These are phyloP conservation scores for Theonella swinhoei DNA, from an alignment of 37 sponge, comb jelly and placozoan genomes.

Conservation along the genomic window DNA sequence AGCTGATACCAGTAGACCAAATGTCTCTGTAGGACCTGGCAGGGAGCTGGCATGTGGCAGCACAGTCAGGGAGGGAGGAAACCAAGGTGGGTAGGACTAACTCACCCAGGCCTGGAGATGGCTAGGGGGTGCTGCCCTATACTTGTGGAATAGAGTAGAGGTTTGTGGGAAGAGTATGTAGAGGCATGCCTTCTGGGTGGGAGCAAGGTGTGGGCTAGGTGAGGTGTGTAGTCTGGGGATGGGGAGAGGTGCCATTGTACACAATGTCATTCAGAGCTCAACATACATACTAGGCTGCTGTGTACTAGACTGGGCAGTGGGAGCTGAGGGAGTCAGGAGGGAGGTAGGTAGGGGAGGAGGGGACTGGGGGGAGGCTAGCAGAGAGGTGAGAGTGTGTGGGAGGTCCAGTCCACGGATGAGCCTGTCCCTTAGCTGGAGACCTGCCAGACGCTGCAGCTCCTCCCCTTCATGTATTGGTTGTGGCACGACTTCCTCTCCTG, in stretches of 20 bases:
- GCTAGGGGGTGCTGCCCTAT: neutral
- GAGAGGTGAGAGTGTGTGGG: slow-evolving; percentile 67
- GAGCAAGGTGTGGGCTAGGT: neutral
- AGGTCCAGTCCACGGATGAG: slow-evolving; percentile 84
- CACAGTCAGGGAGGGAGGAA: too few species aligned
- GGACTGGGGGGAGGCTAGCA: slow-evolving; percentile 24
- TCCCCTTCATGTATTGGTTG: slow-evolving; percentile 73
- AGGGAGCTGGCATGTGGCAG: too few species aligned
- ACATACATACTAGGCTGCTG: neutral
- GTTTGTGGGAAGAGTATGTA: neutral
- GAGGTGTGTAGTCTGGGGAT: neutral
- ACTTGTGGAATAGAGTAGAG: neutral
- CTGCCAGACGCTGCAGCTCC: slow-evolving; percentile 84
- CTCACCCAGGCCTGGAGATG: neutral
- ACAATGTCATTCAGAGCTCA: neutral
- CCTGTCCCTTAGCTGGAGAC: slow-evolving; percentile 81
- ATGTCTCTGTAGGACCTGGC: neutral
- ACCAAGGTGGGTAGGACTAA: too few species aligned
- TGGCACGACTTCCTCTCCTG: slow-evolving; percentile 39
- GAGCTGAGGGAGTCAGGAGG: neutral
- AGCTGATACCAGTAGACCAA: neutral
- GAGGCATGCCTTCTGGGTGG: neutral
- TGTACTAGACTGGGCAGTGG: neutral
- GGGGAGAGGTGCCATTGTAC: neutral
- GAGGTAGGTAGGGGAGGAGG: neutral